Evolutionary conservation across 2,113 vertebrate genomes (phyloP), one percentile per base, ranked within the genome.

Genomic region (Copsychus sechellarum): DNA sequence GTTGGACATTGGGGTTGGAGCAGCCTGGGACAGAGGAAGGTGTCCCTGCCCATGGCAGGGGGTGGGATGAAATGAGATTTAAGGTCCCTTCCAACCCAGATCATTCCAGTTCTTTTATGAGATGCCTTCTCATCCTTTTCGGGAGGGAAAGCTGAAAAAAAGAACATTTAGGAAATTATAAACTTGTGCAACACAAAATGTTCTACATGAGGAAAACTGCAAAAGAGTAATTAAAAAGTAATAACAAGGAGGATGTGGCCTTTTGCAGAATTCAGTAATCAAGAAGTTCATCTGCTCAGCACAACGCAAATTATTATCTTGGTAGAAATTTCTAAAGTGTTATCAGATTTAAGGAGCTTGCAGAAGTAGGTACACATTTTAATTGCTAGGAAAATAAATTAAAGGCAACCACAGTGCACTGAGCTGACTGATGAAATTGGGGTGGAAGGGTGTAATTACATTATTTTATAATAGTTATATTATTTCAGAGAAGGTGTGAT

Each of bases 51-150:
- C 33, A 8, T 17, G 51, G 51, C 18, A 58, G 50, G 31, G 6
- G 3, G 18, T 5, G 36, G 12, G 0, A 7, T 2, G 2, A 1
- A 2, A 17, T 25, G 19, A 0, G 2, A 10, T 73, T 38, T 38
- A 28, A 38, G 10, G 8, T 25, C 28, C 13, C 5, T 53, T 8
- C 53, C 45, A 50, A 33, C 51, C 38, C 23, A 81, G 3, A n/a
- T 24, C 13, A 34, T 26, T 31, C 45, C 58, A 69, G 19, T 33
- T 65, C 29, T 66, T 45, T 38, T 34, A 33, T 53, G 16, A 74
- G 36, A 53, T 2, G 0, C 14, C 38, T 67, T 38, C 20, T 45
- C 61, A 67, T 51, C n/a, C 54, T 42, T 88, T 86, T 53, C 69
- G 62, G 64, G 20, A 66, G 42, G 25, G 70, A 80, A 91, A 12